Percentiles rank a stretch among this genome's conserved stretches.
These are phyloP conservation scores for Andrena praecox DNA, from an alignment of 2,888 invertebrate species.

Conservation along the genomic window DNA sequence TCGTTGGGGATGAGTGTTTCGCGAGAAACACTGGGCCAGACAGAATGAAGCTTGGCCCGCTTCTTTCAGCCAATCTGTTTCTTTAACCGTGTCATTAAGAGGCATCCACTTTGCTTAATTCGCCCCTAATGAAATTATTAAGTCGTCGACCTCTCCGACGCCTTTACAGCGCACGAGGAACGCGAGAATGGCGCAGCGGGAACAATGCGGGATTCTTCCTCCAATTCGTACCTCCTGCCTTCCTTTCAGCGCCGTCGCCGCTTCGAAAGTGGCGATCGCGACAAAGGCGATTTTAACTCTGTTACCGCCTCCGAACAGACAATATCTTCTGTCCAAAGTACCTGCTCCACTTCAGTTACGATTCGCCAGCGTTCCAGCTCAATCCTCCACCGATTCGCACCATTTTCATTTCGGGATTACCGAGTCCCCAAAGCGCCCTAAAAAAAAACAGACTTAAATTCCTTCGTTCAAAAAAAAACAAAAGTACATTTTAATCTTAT, in stretches of 20 bases:
- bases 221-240: not conserved
- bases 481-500: too few relatives aligned
- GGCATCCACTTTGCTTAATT: constrained; percentile 19
- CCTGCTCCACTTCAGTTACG: too few relatives aligned
- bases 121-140: constrained; percentile 38
- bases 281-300: not conserved
- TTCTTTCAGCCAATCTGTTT: not conserved
- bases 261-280: not conserved
- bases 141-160: not conserved
- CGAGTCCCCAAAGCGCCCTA: too few relatives aligned
- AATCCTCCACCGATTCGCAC: too few relatives aligned
- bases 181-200: too few relatives aligned
- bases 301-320: too few relatives aligned
- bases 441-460: too few relatives aligned
- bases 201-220: not conserved
- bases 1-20: not conserved
- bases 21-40: not conserved
- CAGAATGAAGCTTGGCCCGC: not conserved
- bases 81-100: not conserved
- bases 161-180: not conserved
- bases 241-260: not conserved
- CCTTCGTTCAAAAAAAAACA: too few relatives aligned
- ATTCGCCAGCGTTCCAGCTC: too few relatives aligned
- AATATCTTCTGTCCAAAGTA: too few relatives aligned
- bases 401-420: too few relatives aligned